Conservation (phyloP, 1,140 invertebrate genomes). For the Coenobita brevimanus region DNA sequence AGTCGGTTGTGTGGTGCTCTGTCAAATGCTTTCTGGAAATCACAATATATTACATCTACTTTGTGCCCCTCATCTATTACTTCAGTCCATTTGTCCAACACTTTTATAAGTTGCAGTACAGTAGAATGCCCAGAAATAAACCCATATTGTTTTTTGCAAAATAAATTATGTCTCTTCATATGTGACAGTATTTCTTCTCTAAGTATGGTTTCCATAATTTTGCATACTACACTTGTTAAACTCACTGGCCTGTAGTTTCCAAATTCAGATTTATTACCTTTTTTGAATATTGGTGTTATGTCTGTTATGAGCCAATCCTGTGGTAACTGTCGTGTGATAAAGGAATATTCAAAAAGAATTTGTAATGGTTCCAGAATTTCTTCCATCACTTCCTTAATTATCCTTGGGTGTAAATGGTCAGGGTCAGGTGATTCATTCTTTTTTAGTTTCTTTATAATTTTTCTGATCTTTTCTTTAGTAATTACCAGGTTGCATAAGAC, state of each 20-base stretch:
- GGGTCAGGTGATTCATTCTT: constrained; percentile 12
- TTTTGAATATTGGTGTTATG: constrained; percentile 32
- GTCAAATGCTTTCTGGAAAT: no score
- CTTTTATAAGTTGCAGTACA: constrained; percentile 4
- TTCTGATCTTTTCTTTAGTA: not conserved
- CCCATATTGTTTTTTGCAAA: not conserved
- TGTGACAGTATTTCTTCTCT: not conserved
- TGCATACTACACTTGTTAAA: constrained; percentile 8
- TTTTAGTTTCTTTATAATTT: not conserved
- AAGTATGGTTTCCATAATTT: constrained; percentile 32
- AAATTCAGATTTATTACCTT: not conserved
- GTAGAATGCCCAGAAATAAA: not conserved
- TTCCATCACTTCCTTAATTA: constrained; percentile 5
- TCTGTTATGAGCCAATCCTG: not conserved
- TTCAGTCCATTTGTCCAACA: constrained; percentile 1
- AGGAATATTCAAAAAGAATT: not conserved
- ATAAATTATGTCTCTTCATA: not conserved
- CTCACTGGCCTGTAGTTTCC: constrained; percentile 20
- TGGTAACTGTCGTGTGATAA: not conserved
- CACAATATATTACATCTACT: not conserved
- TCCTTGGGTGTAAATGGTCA: not conserved
- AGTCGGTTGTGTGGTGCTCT: no score
- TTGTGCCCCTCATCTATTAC: not conserved
- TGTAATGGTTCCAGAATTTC: constrained; percentile 9
- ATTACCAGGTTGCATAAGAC: no score